Percentiles rank a stretch among this genome's conserved stretches.
These are phyloP conservation scores for Phylloscopus trochiloides DNA, from an alignment of 2,113 vertebrate species.

Conservation along the genomic window DNA sequence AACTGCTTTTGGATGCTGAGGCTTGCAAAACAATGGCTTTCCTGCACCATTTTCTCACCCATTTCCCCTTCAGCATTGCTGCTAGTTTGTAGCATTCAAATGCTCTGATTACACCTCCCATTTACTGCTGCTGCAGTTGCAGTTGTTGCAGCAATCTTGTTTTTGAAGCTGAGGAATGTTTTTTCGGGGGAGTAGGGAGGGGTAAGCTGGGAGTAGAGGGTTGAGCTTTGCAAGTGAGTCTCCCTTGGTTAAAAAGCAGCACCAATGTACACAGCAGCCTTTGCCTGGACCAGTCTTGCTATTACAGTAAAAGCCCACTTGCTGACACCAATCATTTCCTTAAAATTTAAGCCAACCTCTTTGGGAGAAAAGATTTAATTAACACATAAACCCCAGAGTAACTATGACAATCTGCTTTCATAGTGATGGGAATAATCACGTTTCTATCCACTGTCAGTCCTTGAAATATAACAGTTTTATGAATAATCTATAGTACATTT, in stretches of 20 bases:
- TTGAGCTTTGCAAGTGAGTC: not conserved
- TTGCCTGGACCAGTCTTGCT: not conserved
- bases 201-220: not conserved
- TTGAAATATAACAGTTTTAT: slow-evolving; percentile 25
- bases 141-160: not conserved
- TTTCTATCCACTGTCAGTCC: slow-evolving; percentile 11
- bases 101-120: not conserved
- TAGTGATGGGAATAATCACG: slow-evolving; percentile 3
- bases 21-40: not conserved
- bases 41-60: not conserved
- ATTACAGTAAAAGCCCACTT: slow-evolving; percentile 8
- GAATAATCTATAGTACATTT: slow-evolving; percentile 35
- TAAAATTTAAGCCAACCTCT: slow-evolving; percentile 51
- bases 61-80: not conserved
- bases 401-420: slow-evolving; percentile 52
- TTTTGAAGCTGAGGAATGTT: not conserved
- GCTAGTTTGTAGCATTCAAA: not conserved
- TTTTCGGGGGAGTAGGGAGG: not conserved
- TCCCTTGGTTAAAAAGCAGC: not conserved
- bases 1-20: not conserved
- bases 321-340: slow-evolving; percentile 29
- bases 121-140: not conserved
- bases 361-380: slow-evolving; percentile 62
- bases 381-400: slow-evolving; percentile 61
- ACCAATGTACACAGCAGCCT: not conserved